Percentiles rank a stretch among this genome's conserved stretches.
phyloP scores from a whole-genome alignment of 2,113 vertebrate genomes.

The Cyprichromis sp. region DNA sequence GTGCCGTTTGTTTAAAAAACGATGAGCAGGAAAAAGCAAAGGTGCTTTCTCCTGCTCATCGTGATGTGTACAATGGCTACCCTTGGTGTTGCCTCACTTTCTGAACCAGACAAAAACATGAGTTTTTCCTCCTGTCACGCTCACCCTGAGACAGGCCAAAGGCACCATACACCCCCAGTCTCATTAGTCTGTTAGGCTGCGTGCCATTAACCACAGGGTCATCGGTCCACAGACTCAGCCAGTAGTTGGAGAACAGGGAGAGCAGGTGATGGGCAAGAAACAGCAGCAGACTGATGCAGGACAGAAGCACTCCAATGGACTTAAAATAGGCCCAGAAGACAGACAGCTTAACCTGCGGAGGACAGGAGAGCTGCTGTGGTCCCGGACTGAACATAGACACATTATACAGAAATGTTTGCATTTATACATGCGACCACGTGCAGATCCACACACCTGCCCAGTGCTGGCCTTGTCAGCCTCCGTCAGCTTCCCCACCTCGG shows the following conservation, averaged over 20 bases:
- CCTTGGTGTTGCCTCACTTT: not conserved
- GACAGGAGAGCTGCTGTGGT: not conserved
- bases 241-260: conserved; percentile 87
- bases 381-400: not conserved
- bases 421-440: not conserved
- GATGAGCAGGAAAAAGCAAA: not conserved
- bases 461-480: conserved; percentile 90
- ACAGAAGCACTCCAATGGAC: conserved; percentile 82
- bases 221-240: conserved; percentile 95
- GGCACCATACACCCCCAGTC: conserved; percentile 84
- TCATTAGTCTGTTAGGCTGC: conserved; percentile 75
- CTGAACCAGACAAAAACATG: not conserved
- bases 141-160: conserved; percentile 88
- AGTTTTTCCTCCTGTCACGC: not conserved
- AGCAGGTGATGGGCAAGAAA: conserved; percentile 82
- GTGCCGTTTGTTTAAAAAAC: not conserved
- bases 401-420: not conserved
- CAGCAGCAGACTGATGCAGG: conserved; percentile 80
- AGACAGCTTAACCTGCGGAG: conserved; percentile 79
- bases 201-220: conserved; percentile 89
- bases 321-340: conserved; percentile 94
- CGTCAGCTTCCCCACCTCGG: conserved; percentile 77
- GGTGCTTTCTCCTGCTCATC: not conserved
- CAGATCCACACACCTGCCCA: conserved; percentile 71
- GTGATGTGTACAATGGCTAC: not conserved